A percentile compares a stretch with the other conserved stretches of the same genome.
phyloP scores from a whole-genome alignment of 1,140 invertebrate species.

The Orchesella cincta region DNA sequence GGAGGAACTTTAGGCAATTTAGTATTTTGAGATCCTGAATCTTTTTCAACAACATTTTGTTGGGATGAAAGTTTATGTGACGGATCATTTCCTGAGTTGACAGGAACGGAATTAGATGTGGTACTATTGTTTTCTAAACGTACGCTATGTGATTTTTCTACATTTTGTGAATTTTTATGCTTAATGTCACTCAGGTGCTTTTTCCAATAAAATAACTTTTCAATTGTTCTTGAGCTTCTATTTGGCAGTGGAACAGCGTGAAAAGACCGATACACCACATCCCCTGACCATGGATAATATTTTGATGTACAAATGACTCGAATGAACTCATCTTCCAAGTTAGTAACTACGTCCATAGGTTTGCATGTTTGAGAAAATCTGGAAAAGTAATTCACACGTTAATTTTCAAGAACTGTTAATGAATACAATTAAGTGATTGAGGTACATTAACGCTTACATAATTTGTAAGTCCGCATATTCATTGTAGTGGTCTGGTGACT shows the following conservation, averaged over 20 bases:
- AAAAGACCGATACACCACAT: slow-evolving; percentile 44
- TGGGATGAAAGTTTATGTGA: not conserved
- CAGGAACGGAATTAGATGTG: not conserved
- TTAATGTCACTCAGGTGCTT: not conserved
- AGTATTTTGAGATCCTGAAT: not conserved
- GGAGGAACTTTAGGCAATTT: not conserved
- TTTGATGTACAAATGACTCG: slow-evolving; percentile 42
- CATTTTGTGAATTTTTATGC: not conserved
- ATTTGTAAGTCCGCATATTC: slow-evolving; percentile 36
- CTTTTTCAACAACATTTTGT: not conserved
- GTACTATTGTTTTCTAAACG: not conserved
- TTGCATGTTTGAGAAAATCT: slow-evolving; percentile 8
- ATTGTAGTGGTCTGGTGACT: slow-evolving; percentile 38
- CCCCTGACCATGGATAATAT: slow-evolving; percentile 38
- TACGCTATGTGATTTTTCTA: not conserved
- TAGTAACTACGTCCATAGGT: slow-evolving; percentile 15
- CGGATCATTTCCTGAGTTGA: not conserved
- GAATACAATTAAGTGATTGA: not conserved
- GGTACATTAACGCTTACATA: slow-evolving; percentile 8
- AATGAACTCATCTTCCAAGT: slow-evolving; percentile 36
- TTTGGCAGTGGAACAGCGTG: slow-evolving; percentile 41
- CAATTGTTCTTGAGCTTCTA: slow-evolving; percentile 13
- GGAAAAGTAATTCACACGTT: not conserved
- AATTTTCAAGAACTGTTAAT: not conserved
- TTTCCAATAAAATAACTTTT: slow-evolving; percentile 44